Percentiles rank a stretch among this genome's conserved stretches.
Evolutionary conservation across 2,113 vertebrate genomes (phyloP).

Genomic region (Engystomops pustulosus): DNA sequence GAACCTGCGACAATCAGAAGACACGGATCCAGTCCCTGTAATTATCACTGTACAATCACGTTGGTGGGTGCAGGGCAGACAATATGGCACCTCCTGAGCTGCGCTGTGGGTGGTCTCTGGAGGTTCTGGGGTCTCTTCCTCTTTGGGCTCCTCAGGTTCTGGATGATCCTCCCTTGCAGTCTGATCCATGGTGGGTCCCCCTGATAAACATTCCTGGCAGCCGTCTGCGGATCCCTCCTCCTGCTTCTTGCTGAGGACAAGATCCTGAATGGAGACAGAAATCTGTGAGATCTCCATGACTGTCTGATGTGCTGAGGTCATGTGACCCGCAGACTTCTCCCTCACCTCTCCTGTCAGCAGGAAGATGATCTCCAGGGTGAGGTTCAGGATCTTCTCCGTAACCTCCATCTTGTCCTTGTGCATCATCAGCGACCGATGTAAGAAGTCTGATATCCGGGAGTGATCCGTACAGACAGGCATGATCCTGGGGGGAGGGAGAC

Average conservation of each 20-base stretch:
- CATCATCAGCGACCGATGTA: constrained; percentile 12
- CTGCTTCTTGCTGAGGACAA: neutral
- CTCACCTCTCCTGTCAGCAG: constrained; percentile 47
- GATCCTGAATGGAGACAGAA: neutral
- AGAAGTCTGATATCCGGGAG: neutral
- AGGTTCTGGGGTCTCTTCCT: neutral
- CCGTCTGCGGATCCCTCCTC: neutral
- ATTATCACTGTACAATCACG: no score
- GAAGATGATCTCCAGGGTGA: constrained; percentile 39
- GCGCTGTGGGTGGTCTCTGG: neutral
- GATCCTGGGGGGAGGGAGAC: neutral
- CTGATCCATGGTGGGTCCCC: neutral
- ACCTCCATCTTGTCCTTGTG: neutral
- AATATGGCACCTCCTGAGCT: neutral
- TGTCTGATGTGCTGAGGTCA: no score
- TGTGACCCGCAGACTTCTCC: no score
- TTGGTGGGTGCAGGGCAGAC: no score
- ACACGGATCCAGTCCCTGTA: no score
- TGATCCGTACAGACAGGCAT: neutral
- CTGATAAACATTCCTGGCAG: neutral
- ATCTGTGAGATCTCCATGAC: no score
- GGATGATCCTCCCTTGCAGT: neutral
- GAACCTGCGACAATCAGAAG: constrained; percentile 4
- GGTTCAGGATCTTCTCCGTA: constrained; percentile 32
- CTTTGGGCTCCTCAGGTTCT: neutral